phyloP scores from a whole-genome alignment of 1,140 invertebrate genomes.

The Ditylenchus dipsaci region DNA sequence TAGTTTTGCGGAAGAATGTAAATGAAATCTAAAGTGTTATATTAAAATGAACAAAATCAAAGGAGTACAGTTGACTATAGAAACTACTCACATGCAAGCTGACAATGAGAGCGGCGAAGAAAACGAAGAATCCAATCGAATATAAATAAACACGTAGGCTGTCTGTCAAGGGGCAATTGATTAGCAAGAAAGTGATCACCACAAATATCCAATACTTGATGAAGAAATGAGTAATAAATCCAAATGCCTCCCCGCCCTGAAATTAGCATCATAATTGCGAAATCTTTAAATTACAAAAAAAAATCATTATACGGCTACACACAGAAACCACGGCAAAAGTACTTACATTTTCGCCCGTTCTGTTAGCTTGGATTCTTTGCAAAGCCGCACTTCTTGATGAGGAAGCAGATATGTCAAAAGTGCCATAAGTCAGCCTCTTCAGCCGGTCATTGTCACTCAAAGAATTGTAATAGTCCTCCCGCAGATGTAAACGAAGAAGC shows the following conservation, averaged over 20 bases:
- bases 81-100: constrained; percentile 39
- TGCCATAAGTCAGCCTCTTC: constrained; percentile 43
- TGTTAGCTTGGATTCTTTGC: neutral
- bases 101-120: constrained; percentile 45
- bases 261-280: no score
- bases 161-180: constrained; percentile 34
- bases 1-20: constrained; percentile 79
- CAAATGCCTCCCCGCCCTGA: constrained; percentile 26
- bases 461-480: constrained; percentile 54
- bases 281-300: neutral
- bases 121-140: constrained; percentile 47
- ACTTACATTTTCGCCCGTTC: no score
- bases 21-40: constrained; percentile 74
- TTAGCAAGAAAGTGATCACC: constrained; percentile 44
- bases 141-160: constrained; percentile 34
- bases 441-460: constrained; percentile 45
- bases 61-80: neutral
- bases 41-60: no score
- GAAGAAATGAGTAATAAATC: constrained; percentile 27
- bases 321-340: neutral
- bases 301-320: no score
- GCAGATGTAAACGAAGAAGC: constrained; percentile 50
- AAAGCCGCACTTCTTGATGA: neutral
- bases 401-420: constrained; percentile 35
- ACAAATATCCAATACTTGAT: constrained; percentile 52